Conservation (phyloP, 2,888 invertebrate species). For the Drosophila silvestris region DNA sequence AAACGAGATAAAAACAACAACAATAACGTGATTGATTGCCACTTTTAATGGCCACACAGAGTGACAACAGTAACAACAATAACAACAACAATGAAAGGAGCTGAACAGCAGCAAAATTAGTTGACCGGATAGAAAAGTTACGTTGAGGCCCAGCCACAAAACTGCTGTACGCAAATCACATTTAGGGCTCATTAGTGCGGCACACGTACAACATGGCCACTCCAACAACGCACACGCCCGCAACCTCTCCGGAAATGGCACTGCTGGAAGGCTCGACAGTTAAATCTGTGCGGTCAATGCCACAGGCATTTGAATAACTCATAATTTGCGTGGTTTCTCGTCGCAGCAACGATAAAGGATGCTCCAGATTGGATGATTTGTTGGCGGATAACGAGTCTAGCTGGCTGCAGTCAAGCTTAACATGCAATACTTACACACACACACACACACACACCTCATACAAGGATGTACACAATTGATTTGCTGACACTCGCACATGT, state of each 20-base stretch:
- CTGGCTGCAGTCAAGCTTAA: conserved; percentile 12
- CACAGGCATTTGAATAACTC: conserved; percentile 17
- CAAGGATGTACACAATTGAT: conserved; percentile 50
- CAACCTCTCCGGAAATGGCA: not conserved
- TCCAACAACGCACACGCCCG: not conserved
- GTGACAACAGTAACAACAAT: conserved; percentile 6
- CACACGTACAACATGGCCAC: conserved; percentile 14
- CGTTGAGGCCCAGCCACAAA: conserved; percentile 12
- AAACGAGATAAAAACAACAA: conserved; percentile 3
- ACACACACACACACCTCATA: conserved; percentile 3
- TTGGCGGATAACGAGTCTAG: not conserved
- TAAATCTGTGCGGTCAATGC: conserved; percentile 21
- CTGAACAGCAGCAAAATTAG: conserved; percentile 4
- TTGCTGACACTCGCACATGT: conserved; percentile 47
- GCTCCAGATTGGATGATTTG: conserved; percentile 4
- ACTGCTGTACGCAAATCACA: conserved; percentile 40
- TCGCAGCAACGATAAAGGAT: conserved; percentile 5
- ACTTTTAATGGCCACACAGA: conserved; percentile 40
- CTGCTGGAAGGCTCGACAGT: not conserved
- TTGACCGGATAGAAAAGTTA: conserved; percentile 18
- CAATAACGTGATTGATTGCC: conserved; percentile 57
- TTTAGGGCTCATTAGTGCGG: conserved; percentile 41
- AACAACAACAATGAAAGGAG: conserved; percentile 4
- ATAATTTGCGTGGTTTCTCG: conserved; percentile 28
- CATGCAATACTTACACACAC: not conserved